A percentile compares a stretch with the other conserved stretches of the same genome.
Conservation (phyloP, 35 echinoderm and acorn worm species). For the Chiridota heheva region DNA sequence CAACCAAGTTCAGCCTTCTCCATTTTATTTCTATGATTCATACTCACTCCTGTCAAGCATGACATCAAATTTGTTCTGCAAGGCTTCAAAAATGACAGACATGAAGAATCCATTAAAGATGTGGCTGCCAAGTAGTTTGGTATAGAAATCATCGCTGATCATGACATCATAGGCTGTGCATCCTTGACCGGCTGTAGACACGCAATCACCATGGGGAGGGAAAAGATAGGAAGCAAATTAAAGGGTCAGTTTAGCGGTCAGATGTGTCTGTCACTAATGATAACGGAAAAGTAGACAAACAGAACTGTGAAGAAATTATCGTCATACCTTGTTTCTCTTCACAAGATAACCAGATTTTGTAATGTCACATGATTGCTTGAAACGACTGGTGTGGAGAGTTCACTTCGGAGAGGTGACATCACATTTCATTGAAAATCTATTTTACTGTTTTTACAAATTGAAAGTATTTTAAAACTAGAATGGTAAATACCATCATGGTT, state of each 20-base stretch:
- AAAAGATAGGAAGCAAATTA: background rate
- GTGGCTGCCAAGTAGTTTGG: constrained; percentile 68
- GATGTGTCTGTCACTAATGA: background rate
- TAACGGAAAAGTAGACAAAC: background rate
- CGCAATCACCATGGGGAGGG: background rate
- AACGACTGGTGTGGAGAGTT: too few relatives aligned
- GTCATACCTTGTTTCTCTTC: background rate
- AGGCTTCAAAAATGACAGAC: constrained; percentile 77
- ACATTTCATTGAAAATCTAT: too few relatives aligned
- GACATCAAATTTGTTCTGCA: constrained; percentile 87
- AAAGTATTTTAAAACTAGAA: too few relatives aligned
- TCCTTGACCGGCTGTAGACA: constrained; percentile 80
- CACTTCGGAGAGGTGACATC: too few relatives aligned
- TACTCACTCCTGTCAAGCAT: constrained; percentile 82
- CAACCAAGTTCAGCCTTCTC: too few relatives aligned
- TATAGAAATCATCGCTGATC: constrained; percentile 79
- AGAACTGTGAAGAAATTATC: too few relatives aligned
- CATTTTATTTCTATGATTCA: too few relatives aligned
- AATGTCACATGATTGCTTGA: too few relatives aligned
- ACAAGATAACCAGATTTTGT: too few relatives aligned
- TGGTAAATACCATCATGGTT: too few relatives aligned
- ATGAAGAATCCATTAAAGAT: constrained; percentile 95
- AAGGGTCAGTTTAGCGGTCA: too few relatives aligned
- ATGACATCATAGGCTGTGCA: constrained; percentile 94
- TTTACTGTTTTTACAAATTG: too few relatives aligned